Conservation (phyloP, 2,113 vertebrate species). For the Dendropsophus ebraccatus region DNA sequence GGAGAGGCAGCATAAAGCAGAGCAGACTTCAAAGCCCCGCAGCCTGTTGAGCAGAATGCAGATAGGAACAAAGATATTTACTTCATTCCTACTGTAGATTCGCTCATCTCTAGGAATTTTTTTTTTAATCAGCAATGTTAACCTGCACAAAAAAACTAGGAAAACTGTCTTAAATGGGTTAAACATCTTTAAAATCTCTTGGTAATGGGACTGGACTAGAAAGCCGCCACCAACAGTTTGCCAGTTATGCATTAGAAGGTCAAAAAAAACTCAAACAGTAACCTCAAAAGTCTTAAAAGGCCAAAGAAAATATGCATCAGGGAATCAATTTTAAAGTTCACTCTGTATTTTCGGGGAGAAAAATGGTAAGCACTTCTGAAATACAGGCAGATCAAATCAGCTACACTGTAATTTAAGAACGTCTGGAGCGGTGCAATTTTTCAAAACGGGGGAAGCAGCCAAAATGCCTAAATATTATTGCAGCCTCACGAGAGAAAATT, state of each 20-base stretch:
- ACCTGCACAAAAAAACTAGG: neutral
- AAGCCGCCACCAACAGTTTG: neutral
- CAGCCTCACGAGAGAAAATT: constrained; percentile 50
- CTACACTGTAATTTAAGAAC: constrained; percentile 44
- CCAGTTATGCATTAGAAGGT: constrained; percentile 30
- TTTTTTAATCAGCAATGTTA: neutral
- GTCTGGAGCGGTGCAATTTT: constrained; percentile 42
- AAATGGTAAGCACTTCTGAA: constrained; percentile 44
- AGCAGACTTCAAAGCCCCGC: no score
- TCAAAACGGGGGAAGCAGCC: constrained; percentile 43
- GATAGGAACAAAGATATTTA: no score
- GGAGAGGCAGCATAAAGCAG: no score
- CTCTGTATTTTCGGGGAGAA: constrained; percentile 20
- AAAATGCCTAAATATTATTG: constrained; percentile 53
- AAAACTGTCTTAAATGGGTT: no score
- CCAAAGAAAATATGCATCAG: neutral
- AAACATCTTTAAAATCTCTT: neutral
- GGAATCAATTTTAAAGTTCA: constrained; percentile 41
- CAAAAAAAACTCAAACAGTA: neutral
- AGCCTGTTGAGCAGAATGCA: no score
- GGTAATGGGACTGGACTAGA: neutral
- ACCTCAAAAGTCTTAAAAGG: constrained; percentile 42
- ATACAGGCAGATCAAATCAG: constrained; percentile 51
- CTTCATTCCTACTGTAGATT: no score
- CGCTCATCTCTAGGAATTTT: neutral